A percentile compares a stretch with the other conserved stretches of the same genome.
phyloP scores from a whole-genome alignment of 2,888 invertebrate species.

The Carabus problematicus region DNA sequence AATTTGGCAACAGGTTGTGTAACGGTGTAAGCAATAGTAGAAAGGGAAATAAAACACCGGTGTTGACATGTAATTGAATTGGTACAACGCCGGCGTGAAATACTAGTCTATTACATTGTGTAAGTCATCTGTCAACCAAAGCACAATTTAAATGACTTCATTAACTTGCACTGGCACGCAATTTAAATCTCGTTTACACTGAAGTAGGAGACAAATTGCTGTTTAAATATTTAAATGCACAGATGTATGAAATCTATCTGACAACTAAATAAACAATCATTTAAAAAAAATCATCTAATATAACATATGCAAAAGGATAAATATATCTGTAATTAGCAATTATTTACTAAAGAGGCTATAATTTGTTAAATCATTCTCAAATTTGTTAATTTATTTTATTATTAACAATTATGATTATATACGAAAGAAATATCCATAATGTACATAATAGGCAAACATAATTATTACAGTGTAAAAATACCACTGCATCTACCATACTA shows the following conservation, averaged over 20 bases:
- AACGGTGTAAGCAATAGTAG: no score
- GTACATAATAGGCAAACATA: no score
- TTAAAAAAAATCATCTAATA: background rate
- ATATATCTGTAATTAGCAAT: background rate
- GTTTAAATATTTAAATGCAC: background rate
- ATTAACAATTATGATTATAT: no score
- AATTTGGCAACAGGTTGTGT: background rate
- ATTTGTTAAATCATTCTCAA: no score
- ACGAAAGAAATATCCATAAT: no score
- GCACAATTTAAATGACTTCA: conserved; percentile 38
- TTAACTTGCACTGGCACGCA: conserved; percentile 34
- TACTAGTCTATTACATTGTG: background rate
- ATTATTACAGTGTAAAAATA: no score
- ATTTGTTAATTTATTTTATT: no score
- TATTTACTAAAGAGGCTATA: no score
- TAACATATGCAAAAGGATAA: background rate
- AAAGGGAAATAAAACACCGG: no score
- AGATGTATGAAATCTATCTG: background rate
- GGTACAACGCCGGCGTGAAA: no score
- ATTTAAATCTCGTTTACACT: background rate
- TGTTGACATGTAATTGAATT: background rate
- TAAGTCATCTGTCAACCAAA: conserved; percentile 33
- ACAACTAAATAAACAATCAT: background rate
- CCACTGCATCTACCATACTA: background rate
- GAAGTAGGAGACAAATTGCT: background rate